Conservation (phyloP, 1,140 invertebrate genomes). For the Cydia pomonella region DNA sequence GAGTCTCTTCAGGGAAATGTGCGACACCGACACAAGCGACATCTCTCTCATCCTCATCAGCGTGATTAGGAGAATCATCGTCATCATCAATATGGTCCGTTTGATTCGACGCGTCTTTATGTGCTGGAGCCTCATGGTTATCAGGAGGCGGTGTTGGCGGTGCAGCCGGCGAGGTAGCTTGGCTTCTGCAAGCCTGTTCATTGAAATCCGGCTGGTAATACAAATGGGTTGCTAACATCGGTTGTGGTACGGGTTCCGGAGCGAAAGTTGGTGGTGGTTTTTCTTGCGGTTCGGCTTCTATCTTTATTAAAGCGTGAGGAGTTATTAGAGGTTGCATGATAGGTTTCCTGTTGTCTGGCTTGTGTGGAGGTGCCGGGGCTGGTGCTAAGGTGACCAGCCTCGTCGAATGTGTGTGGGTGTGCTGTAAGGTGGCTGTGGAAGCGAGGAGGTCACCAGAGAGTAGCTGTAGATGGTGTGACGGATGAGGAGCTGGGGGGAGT, state of each 20-base stretch:
- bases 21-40: conserved; percentile 74
- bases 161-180: conserved; percentile 79
- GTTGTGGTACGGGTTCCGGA: conserved; percentile 83
- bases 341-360: conserved; percentile 80
- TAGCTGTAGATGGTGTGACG: conserved; percentile 82
- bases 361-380: conserved; percentile 65
- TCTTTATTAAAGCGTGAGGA: conserved; percentile 83
- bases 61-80: conserved; percentile 70
- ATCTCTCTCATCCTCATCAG: conserved; percentile 80
- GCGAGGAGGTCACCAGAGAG: conserved; percentile 81
- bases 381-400: conserved; percentile 81
- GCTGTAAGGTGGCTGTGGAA: conserved; percentile 79
- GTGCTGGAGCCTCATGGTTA: conserved; percentile 78
- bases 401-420: conserved; percentile 83
- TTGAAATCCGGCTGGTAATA: conserved; percentile 79
- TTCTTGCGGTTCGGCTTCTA: conserved; percentile 82
- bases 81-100: conserved; percentile 85
- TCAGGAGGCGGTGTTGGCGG: conserved; percentile 84
- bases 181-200: conserved; percentile 78
- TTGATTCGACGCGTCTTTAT: conserved; percentile 90
- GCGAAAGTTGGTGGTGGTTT: conserved; percentile 70
- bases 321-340: conserved; percentile 82
- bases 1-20: conserved; percentile 64
- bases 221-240: conserved; percentile 79
- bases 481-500: conserved; percentile 83